These are phyloP conservation scores for Thecophora atra DNA, from an alignment of 2,888 invertebrate genomes.

Conservation along the genomic window DNA sequence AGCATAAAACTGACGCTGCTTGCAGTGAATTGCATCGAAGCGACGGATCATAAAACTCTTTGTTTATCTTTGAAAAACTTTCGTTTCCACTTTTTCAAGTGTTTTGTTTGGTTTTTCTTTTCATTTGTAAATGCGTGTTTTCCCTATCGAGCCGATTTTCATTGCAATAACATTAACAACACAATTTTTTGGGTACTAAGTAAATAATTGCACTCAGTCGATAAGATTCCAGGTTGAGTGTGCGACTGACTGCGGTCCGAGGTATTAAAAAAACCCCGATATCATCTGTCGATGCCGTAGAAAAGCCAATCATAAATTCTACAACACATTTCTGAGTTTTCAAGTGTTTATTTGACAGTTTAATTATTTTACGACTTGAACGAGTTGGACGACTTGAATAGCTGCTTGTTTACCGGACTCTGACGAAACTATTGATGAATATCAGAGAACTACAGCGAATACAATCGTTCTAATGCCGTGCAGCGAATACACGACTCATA, in stretches of 20 bases:
- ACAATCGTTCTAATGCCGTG: no score
- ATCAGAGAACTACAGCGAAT: no score
- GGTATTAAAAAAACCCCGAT: background rate
- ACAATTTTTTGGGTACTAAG: background rate
- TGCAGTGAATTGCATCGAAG: background rate
- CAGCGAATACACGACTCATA: no score
- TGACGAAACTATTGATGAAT: no score
- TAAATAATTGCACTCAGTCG: background rate
- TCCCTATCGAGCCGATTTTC: background rate
- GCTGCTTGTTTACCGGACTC: no score
- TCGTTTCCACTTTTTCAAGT: background rate
- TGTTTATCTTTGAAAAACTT: background rate
- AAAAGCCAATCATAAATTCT: background rate
- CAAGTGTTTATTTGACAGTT: slow-evolving; percentile 40
- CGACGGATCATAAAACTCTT: background rate
- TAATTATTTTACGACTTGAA: slow-evolving; percentile 31
- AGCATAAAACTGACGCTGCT: no score
- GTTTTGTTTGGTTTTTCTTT: no score
- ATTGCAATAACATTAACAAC: background rate
- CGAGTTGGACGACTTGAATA: background rate
- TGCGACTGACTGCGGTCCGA: background rate
- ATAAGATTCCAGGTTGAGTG: background rate
- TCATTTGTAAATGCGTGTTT: no score
- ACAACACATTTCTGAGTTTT: slow-evolving; percentile 33
- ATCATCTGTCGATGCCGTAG: no score